Base-by-base conservation (phyloP, 2,888 invertebrate genomes). In the Alitta virens region DNA sequence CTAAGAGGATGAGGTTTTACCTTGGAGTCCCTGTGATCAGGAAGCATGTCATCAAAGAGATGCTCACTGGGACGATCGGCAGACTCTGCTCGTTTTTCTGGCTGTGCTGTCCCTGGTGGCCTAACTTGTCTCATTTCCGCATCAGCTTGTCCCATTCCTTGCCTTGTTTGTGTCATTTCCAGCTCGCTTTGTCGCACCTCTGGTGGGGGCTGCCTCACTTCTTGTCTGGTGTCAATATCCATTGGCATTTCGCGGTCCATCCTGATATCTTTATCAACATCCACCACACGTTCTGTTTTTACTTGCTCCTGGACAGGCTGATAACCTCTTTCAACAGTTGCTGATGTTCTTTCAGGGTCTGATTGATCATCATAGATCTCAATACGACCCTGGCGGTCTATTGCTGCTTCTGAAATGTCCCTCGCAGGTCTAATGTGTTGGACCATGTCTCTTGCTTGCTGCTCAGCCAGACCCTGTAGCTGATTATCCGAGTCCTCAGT, bases 1-100 rank as follows among this genome's bases (percentile, higher is more conserved):
- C 49, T 52, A 51, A 59, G 50, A 38, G 59, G 51, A 25, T 51
- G 51, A 24, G 59, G 59, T 50, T 49, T 59, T 59, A 59, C 59
- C 59, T 59, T 59, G 33, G 50, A 27, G 23, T 59, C 59, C 42
- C 49, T 50, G 5, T 26, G 26, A 33, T 33, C 33, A 16, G 46
- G 46, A 5, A 7, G 18, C 18, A 21, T 46, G 46, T 18, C 46
- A 3, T 21, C 21, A 21, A 5, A 18, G 18, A 46, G 18, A 18
- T 46, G 46, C 46, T 46, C 46, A 18, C 18, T 21, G 5, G 46
- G 46, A 5, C 46, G n/a, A 21, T 46, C 46, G 12, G 33, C 33
- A 12, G 33, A 12, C 12, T 33, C 33, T 7, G 5, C 12, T 33
- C 33, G 5, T 33, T 5, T 33, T 5, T 46, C 46, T 46, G 46